Evolutionary conservation across 2,888 invertebrate genomes (phyloP).

Genomic region (Callimorpha dominula): DNA sequence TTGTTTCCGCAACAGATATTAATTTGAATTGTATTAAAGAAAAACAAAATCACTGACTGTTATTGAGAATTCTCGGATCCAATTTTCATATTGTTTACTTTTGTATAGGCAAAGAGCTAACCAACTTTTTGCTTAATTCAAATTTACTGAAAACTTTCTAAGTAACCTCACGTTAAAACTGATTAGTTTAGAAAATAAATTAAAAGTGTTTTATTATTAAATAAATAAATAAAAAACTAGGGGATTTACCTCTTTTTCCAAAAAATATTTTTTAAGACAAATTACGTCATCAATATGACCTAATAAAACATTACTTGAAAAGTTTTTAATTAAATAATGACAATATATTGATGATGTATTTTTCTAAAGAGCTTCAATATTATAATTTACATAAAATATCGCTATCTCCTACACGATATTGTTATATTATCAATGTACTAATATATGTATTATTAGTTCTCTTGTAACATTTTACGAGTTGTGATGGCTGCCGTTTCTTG

Average conservation of each 20-base stretch:
- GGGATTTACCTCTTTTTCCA: too few species aligned
- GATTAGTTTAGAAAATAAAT: neutral
- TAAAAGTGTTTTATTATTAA: too few species aligned
- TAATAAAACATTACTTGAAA: too few species aligned
- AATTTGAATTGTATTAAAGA: conserved; percentile 21
- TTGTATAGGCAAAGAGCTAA: conserved; percentile 8
- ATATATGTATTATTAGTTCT: conserved; percentile 23
- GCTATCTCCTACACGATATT: conserved; percentile 28
- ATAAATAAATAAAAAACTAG: too few species aligned
- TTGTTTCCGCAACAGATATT: conserved; percentile 30
- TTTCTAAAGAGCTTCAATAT: too few species aligned
- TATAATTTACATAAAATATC: too few species aligned
- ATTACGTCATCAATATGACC: too few species aligned
- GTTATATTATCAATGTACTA: conserved; percentile 42
- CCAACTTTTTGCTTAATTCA: neutral
- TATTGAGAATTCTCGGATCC: conserved; percentile 8
- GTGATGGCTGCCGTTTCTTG: conserved; percentile 14
- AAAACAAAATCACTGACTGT: conserved; percentile 7
- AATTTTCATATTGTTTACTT: neutral
- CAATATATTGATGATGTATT: too few species aligned
- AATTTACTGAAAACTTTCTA: neutral
- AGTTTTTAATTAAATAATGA: too few species aligned
- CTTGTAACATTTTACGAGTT: conserved; percentile 6
- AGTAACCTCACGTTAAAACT: too few species aligned
- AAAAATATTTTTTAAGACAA: too few species aligned